These are phyloP conservation scores for Bovichtus diacanthus DNA, from an alignment of 2,797 vertebrate genomes.

Conservation along the genomic window DNA sequence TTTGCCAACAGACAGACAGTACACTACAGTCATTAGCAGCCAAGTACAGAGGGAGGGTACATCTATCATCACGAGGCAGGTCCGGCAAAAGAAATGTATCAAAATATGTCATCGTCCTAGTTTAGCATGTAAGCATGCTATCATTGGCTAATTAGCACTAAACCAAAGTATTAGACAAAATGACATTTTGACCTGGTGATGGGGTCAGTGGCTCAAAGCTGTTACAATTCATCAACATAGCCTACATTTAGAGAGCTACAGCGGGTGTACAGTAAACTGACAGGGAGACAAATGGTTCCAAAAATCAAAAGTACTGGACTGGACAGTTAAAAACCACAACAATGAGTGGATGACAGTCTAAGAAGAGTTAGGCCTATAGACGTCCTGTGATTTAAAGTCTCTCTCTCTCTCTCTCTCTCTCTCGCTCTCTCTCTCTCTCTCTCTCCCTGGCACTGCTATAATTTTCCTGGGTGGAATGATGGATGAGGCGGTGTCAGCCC, in stretches of 20 bases:
- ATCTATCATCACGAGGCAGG: constrained; percentile 4
- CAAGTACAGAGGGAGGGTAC: constrained; percentile 19
- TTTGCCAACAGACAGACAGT: constrained; percentile 49
- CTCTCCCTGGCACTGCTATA: constrained; percentile 81
- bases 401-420: constrained; percentile 46
- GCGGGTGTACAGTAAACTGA: constrained; percentile 41
- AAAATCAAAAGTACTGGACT: constrained; percentile 49
- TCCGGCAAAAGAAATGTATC: constrained; percentile 2
- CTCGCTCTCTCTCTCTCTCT: constrained; percentile 44
- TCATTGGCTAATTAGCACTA: not conserved
- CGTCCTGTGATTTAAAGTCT: constrained; percentile 77
- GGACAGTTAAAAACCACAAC: constrained; percentile 66
- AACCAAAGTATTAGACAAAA: not conserved
- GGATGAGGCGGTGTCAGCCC: constrained; percentile 93
- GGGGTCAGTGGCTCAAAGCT: not conserved
- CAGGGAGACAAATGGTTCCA: constrained; percentile 40
- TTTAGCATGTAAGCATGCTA: not conserved
- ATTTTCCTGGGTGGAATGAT: constrained; percentile 90
- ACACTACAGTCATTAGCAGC: constrained; percentile 57
- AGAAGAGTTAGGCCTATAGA: constrained; percentile 69
- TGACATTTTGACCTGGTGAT: not conserved
- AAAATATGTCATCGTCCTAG: not conserved
- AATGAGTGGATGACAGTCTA: constrained; percentile 65
- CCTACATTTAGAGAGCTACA: constrained; percentile 15
- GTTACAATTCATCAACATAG: not conserved